phyloP scores from a whole-genome alignment of 2,797 vertebrate genomes.

The Sebastes taczanowskii region DNA sequence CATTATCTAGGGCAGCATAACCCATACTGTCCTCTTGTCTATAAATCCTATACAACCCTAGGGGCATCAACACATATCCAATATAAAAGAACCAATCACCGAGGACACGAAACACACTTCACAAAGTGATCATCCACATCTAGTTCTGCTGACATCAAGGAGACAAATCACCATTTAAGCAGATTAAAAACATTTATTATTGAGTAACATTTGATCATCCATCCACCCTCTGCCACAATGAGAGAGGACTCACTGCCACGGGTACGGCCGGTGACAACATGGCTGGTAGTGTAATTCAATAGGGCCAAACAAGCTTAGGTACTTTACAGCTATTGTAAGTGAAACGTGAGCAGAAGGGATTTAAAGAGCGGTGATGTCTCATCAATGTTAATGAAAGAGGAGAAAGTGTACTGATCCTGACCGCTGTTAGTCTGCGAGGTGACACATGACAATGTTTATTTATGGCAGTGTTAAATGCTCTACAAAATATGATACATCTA shows the following conservation, averaged over 20 bases:
- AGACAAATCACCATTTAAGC: neutral
- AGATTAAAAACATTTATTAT: conserved; percentile 31
- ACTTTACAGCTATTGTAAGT: conserved; percentile 11
- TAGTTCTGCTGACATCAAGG: neutral
- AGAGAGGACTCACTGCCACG: neutral
- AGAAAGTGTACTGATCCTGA: conserved; percentile 33
- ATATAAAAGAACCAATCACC: neutral
- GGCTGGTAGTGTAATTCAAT: conserved; percentile 22
- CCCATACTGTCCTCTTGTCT: neutral
- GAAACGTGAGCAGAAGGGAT: conserved; percentile 48
- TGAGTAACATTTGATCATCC: neutral
- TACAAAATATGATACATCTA: neutral
- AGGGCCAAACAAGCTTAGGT: conserved; percentile 15
- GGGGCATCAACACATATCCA: neutral
- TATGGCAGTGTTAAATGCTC: neutral
- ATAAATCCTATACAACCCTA: neutral
- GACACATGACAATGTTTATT: neutral
- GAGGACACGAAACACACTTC: neutral
- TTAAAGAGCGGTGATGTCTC: conserved; percentile 28
- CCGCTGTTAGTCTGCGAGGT: neutral
- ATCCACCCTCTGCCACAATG: neutral
- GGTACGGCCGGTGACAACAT: neutral
- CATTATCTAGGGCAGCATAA: neutral
- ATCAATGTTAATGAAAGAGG: conserved; percentile 44
- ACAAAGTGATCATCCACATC: neutral